phyloP scores from a whole-genome alignment of 2,113 vertebrate genomes.

The Nipponia nippon region DNA sequence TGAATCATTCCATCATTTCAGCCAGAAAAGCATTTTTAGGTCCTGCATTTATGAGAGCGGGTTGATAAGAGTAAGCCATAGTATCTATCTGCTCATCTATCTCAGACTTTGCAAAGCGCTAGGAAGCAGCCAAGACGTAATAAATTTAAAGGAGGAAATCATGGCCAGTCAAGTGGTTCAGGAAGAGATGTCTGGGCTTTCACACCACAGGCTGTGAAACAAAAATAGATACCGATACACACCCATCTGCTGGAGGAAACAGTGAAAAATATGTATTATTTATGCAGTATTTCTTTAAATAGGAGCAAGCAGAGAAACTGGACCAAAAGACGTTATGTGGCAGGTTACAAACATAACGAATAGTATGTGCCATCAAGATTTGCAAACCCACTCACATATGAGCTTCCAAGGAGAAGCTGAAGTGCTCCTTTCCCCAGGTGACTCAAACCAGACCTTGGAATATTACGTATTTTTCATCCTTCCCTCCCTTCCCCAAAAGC shows the following conservation, averaged over 20 bases:
- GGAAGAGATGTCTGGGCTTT: constrained; percentile 36
- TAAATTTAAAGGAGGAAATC: constrained; percentile 35
- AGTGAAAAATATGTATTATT: constrained; percentile 14
- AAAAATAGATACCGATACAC: constrained; percentile 35
- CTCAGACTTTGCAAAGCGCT: not conserved
- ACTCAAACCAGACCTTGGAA: not conserved
- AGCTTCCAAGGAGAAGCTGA: not conserved
- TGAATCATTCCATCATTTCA: not conserved
- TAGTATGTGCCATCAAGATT: not conserved
- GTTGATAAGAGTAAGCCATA: not conserved
- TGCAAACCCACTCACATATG: not conserved
- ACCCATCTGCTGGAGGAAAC: constrained; percentile 27
- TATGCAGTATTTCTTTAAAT: not conserved
- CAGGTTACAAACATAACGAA: not conserved
- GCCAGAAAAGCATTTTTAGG: not conserved
- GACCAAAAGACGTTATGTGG: not conserved
- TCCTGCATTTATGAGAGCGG: not conserved
- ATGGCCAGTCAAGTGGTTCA: constrained; percentile 12
- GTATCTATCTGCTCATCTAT: not conserved
- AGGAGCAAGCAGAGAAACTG: not conserved
- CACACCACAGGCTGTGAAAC: not conserved
- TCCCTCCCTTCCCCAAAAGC: not conserved
- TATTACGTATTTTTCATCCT: not conserved
- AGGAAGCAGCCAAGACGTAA: constrained; percentile 13
- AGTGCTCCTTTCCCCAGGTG: not conserved